Evolutionary conservation across 2,113 vertebrate genomes (phyloP), one percentile per base, ranked within the genome.

Genomic region (Hassar affinis): DNA sequence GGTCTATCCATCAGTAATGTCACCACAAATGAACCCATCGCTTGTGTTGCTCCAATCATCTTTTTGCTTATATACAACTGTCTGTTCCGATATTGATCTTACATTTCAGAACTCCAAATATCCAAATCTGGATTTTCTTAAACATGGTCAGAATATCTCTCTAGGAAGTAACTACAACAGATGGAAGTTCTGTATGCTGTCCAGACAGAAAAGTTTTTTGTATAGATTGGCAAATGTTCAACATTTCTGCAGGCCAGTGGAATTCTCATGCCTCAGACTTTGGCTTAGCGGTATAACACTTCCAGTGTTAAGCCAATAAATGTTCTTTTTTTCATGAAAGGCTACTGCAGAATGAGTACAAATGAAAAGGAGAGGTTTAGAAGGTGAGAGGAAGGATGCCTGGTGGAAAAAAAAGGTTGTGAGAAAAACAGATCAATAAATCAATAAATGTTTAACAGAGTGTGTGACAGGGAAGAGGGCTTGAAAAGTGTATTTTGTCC

Each of bases 351-450:
- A 81, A 72, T 42, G 11, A 15, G 7, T 76, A 45, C 18, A 18
- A 47, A 47, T 64, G 15, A 71, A 42, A 54, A 56, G 42, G 25
- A 56, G 81, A 84, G 27, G 35, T 49, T 80, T 45, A 18, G 14
- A 71, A 71, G 74, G 42, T 62, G 82, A 81, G 54, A 78, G 47
- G 27, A 68, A 56, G 22, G 30, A 47, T 71, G 38, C 78, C 42
- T 45, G 20, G 30, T n/a, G 59, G 9, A 9, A 42, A 45, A 62
- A 62, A 56, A 38, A 17, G 1, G 35, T 68, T 78, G 18, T 79
- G 56, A 81, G 52, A 64, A 82, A 54, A 78, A 54, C 72, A 81
- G 54, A 79, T 87, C 86, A 72, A 82, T 84, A 72, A 52, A 84
- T 87, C 72, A 57, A 35, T 81, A 74, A 62, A 51, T 82, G 74